Percentiles rank a stretch among this genome's conserved stretches.
Conservation (phyloP, 2,888 invertebrate genomes). For the Microctonus brassicae region DNA sequence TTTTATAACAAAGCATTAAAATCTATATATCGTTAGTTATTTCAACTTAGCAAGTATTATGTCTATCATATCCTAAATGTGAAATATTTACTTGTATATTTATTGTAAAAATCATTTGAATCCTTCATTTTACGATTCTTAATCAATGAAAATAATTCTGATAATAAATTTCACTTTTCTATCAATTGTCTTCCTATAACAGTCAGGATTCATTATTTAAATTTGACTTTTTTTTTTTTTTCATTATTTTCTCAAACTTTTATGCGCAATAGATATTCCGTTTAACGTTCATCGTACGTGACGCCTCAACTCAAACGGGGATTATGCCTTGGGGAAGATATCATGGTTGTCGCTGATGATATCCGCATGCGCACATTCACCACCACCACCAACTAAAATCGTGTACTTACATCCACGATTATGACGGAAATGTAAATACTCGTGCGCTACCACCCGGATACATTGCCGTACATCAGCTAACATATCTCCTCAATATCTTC, state of each 20-base stretch:
- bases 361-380: constrained; percentile 34
- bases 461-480: constrained; percentile 8
- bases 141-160: neutral
- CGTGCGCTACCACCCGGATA: constrained; percentile 22
- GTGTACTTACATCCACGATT: constrained; percentile 50
- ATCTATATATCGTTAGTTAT: neutral
- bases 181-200: neutral
- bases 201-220: neutral
- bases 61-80: neutral
- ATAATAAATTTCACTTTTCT: neutral
- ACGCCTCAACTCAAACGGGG: constrained; percentile 54
- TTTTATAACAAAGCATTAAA: neutral
- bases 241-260: neutral
- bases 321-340: constrained; percentile 51
- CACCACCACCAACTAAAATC: constrained; percentile 15
- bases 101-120: too few relatives aligned
- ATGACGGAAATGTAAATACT: constrained; percentile 53
- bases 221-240: neutral
- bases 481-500: neutral
- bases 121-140: too few relatives aligned
- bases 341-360: constrained; percentile 39
- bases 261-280: constrained; percentile 49
- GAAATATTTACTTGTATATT: too few relatives aligned
- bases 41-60: neutral
- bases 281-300: constrained; percentile 58